These are phyloP conservation scores for Drosophila cracens DNA, from an alignment of 2,888 invertebrate genomes.

Conservation along the genomic window DNA sequence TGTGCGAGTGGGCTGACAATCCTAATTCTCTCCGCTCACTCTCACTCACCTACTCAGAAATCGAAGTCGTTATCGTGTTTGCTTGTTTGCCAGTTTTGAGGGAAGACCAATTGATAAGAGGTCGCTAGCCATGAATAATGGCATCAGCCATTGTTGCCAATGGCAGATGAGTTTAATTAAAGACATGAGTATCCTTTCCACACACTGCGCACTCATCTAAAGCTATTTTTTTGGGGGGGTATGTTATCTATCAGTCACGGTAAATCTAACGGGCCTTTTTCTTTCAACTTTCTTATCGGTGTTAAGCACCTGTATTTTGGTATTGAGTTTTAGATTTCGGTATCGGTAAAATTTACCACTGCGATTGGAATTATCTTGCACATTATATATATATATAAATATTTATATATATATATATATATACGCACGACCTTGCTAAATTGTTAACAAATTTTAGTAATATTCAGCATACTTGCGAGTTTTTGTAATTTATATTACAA, in stretches of 20 bases:
- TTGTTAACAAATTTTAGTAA: neutral
- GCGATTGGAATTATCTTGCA: constrained; percentile 20
- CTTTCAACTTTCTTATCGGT: constrained; percentile 52
- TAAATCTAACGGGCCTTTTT: constrained; percentile 23
- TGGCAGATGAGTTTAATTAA: constrained; percentile 4
- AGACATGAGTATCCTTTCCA: constrained; percentile 8
- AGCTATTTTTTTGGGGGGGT: neutral
- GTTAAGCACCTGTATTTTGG: constrained; percentile 34
- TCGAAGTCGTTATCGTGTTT: constrained; percentile 17
- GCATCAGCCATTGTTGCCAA: constrained; percentile 20
- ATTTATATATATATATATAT: neutral
- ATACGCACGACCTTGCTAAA: neutral
- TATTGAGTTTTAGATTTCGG: constrained; percentile 39
- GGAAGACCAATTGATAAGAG: constrained; percentile 43
- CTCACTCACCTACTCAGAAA: neutral
- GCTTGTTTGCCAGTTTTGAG: constrained; percentile 11
- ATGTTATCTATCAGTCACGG: constrained; percentile 30
- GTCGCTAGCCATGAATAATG: constrained; percentile 43
- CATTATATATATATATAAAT: neutral
- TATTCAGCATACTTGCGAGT: neutral
- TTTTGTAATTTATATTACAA: neutral
- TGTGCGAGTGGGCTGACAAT: constrained; percentile 26
- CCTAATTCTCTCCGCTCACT: constrained; percentile 15
- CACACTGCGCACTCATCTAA: neutral
- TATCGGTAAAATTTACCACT: constrained; percentile 40